Evolutionary conservation across 2,113 vertebrate species (phyloP), one percentile per base, ranked within the genome.

Genomic region (Otolemur garnettii): DNA sequence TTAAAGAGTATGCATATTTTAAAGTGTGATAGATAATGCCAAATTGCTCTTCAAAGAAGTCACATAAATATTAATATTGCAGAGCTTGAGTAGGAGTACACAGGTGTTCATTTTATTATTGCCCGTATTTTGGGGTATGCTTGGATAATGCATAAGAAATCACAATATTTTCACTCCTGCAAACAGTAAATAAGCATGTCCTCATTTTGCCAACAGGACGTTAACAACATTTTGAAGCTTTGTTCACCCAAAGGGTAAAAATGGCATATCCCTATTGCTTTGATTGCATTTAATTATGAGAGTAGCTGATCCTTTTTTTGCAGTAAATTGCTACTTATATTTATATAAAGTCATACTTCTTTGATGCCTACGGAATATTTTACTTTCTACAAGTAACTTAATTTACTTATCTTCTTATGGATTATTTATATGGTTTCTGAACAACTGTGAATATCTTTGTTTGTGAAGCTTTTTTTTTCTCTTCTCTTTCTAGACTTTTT

Each of bases 241-340:
- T 92, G 45, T 35, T 71, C 64, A 12, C 83, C 22, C 42, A 15
- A 60, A 90, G 77, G 45, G 30, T 93, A 22, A 62, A 77, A 71
- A 81, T 87, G 42, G 8, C 69, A 12, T 80, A 68, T 71, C 35
- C 45, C 22, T 87, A 77, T 77, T 66, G 81, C 22, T 79, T 91
- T 91, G 91, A 93, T 91, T 95, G 57, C 45, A 24, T 92, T 97
- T 95, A 96, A 94, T 96, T 38, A 66, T 64, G n/a, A 92, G 69
- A 24, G 12, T 77, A 0, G 26, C 82, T 89, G 89, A 26, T 85
- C 14, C 33, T 81, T 93, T 93, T 93, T 89, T 81, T 50, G 45
- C 30, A 68, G 11, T 89, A 35, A 95, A 75, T 59, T 95, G n/a
- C 30, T 90, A 96, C 93, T 92, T 60, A n/a, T 60, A 81, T 81